Conservation (phyloP, 2,113 vertebrate species). For the Hyaena hyaena region DNA sequence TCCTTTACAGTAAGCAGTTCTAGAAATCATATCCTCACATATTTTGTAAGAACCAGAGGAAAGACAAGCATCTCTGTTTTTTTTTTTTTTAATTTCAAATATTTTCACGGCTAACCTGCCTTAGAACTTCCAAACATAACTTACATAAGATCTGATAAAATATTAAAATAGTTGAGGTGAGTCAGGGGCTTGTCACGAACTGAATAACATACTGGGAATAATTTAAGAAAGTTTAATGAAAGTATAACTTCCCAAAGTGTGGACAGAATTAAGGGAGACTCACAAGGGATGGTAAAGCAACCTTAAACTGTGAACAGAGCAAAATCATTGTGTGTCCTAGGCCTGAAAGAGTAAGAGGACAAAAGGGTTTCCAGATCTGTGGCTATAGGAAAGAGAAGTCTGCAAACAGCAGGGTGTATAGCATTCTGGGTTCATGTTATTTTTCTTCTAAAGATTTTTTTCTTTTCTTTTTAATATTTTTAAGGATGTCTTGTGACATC, state of each 20-base stretch:
- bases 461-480: background rate
- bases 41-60: slow-evolving; percentile 1
- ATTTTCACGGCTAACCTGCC: background rate
- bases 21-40: background rate
- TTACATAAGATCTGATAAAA: slow-evolving; percentile 42
- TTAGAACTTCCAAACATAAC: background rate
- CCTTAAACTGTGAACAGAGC: background rate
- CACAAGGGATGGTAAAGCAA: background rate
- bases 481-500: background rate
- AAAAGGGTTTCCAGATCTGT: background rate
- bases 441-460: background rate
- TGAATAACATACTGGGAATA: background rate
- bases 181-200: background rate
- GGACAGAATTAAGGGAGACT: background rate
- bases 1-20: background rate
- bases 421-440: background rate
- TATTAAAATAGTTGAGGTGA: background rate
- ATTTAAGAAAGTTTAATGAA: slow-evolving; percentile 14
- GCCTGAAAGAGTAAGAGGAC: background rate
- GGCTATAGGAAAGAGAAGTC: background rate
- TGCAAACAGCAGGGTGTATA: background rate
- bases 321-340: background rate
- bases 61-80: background rate
- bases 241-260: background rate
- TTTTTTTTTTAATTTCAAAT: slow-evolving; percentile 45